These are phyloP conservation scores for Encarsia formosa DNA, from an alignment of 2,888 invertebrate species.

Conservation along the genomic window DNA sequence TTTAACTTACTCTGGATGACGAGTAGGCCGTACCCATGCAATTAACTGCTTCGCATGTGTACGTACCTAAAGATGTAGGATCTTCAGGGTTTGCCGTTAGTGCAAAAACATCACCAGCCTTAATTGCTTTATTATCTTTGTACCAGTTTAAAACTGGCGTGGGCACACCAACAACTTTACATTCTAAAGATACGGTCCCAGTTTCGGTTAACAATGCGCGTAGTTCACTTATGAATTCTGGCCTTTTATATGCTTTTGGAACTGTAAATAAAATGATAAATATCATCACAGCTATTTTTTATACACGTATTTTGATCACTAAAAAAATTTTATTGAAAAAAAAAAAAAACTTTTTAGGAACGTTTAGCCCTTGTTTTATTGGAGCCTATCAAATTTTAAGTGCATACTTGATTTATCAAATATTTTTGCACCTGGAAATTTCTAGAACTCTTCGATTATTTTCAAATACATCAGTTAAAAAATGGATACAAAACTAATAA, in stretches of 20 bases:
- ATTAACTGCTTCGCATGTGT: constrained; percentile 83
- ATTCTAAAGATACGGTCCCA: constrained; percentile 85
- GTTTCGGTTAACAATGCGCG: constrained; percentile 79
- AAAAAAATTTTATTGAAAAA: too few species aligned
- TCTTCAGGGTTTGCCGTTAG: constrained; percentile 79
- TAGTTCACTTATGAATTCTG: constrained; percentile 81
- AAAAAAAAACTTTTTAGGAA: too few species aligned
- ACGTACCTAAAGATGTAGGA: constrained; percentile 80
- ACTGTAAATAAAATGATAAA: constrained; percentile 56
- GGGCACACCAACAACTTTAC: constrained; percentile 88
- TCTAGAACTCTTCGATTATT: too few species aligned
- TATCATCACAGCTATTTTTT: too few species aligned
- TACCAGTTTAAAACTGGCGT: constrained; percentile 74
- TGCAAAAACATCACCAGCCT: constrained; percentile 85
- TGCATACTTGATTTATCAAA: too few species aligned
- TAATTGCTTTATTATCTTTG: constrained; percentile 82
- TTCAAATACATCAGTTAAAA: too few species aligned
- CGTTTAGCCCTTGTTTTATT: too few species aligned
- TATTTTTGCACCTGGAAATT: too few species aligned
- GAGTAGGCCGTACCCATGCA: constrained; percentile 84
- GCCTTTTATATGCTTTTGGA: constrained; percentile 83
- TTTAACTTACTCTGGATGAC: constrained; percentile 61
- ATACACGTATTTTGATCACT: too few species aligned
- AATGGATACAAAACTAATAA: too few species aligned
- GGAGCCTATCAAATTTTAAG: neutral